Conservation (phyloP, 2,888 invertebrate species). For the Cyaniris semiargus region DNA sequence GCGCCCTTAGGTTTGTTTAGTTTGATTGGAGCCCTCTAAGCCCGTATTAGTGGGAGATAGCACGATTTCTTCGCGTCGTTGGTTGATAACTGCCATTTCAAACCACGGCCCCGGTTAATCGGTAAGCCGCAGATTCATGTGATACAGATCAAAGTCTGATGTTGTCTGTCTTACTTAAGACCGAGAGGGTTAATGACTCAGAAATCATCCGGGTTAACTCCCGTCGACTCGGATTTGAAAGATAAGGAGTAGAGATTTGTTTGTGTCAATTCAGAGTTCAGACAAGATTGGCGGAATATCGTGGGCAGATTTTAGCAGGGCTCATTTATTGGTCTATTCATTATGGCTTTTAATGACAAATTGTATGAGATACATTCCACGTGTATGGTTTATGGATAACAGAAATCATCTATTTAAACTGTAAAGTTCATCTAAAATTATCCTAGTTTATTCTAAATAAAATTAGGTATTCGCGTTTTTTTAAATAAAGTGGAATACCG, state of each 20-base stretch:
- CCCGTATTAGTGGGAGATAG: conserved; percentile 73
- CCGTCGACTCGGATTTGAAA: conserved; percentile 70
- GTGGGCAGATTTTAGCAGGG: not conserved
- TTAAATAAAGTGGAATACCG: no score
- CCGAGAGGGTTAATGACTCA: conserved; percentile 77
- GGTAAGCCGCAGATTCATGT: conserved; percentile 68
- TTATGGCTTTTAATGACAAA: conserved; percentile 23
- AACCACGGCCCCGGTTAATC: conserved; percentile 71
- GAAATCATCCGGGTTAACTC: conserved; percentile 78
- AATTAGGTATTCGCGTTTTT: no score
- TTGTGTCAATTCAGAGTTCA: conserved; percentile 56
- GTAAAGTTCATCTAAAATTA: not conserved
- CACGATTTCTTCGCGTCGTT: conserved; percentile 76
- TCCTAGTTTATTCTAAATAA: not conserved
- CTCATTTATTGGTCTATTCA: conserved; percentile 17
- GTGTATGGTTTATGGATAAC: not conserved
- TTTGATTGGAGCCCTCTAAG: conserved; percentile 76
- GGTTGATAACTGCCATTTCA: conserved; percentile 75
- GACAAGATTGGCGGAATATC: conserved; percentile 41
- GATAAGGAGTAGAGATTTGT: conserved; percentile 78
- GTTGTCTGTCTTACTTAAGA: conserved; percentile 79
- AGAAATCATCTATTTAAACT: not conserved
- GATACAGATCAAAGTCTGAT: conserved; percentile 77
- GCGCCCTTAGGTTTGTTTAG: conserved; percentile 67
- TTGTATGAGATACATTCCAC: not conserved